Percentiles rank a stretch among this genome's conserved stretches.
Evolutionary conservation across 2,797 vertebrate species (phyloP).

Genomic region (Sebastes baramenuke): DNA sequence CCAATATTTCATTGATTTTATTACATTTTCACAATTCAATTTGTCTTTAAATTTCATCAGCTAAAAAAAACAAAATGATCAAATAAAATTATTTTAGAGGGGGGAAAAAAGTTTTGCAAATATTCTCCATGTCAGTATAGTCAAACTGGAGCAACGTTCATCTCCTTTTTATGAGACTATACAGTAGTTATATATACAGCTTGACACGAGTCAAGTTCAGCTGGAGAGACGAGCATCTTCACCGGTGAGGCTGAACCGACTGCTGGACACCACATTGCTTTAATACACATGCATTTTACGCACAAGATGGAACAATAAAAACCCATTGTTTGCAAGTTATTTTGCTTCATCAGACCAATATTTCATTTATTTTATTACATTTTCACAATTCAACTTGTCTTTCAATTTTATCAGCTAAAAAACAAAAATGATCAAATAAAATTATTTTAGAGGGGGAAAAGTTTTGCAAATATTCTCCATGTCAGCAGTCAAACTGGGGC

Average conservation of each 20-base stretch:
- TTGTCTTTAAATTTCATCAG: not conserved
- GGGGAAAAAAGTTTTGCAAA: not conserved
- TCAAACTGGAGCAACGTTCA: not conserved
- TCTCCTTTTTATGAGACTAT: not conserved
- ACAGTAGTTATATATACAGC: not conserved
- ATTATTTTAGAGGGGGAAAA: rapidly evolving
- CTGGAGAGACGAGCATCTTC: conserved; percentile 45
- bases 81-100: not conserved
- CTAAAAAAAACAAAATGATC: not conserved
- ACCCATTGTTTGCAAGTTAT: not conserved
- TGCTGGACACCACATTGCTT: conserved; percentile 7
- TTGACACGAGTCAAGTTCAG: conserved; percentile 59
- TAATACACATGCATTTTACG: conserved; percentile 36
- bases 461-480: not conserved
- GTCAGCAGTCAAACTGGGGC: not conserved
- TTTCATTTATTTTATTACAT: not conserved
- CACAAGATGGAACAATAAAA: conserved; percentile 1
- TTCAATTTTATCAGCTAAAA: not conserved
- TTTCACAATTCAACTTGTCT: not conserved
- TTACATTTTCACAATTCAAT: not conserved
- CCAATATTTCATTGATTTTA: not conserved
- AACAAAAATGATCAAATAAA: not conserved
- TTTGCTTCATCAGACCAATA: not conserved
- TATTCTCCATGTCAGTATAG: not conserved
- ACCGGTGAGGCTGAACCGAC: conserved; percentile 64